Evolutionary conservation across 1,140 invertebrate species (phyloP), one percentile per base, ranked within the genome.

Genomic region (Listronotus bonariensis): DNA sequence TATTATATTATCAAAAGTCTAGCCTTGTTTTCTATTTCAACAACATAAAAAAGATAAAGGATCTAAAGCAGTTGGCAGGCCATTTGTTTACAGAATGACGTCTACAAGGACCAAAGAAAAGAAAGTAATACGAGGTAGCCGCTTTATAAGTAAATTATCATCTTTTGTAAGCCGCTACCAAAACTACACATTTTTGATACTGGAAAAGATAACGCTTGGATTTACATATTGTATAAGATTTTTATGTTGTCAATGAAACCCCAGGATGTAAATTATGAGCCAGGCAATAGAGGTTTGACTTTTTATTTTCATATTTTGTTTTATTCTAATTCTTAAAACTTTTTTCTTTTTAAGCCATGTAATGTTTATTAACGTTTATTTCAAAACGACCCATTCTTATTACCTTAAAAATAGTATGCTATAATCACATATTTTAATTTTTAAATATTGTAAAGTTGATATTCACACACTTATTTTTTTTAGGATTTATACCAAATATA

Each of bases 121-220:
- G 15, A 57, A 34, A 57, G 31, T 32, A 45, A 40, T 20, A 46
- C 18, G 41, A 57, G 54, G 54, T 57, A 57, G 56, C 56, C 12
- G 43, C 56, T 49, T 59, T 59, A 59, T 59, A 59, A 59, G 56
- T 59, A 59, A 59, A 59, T 59, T 59, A 59, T 59, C 56, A 59
- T 59, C 56, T 59, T 59, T 59, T 59, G 56, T 49, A 45, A 59
- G 43, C 56, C 43, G 56, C 56, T 59, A 59, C 56, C 56, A 59
- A 59, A 59, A 48, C 56, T 59, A 59, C 45, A 59, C 56, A 59
- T 48, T 59, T 49, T 12, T 14, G 56, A 59, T 59, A 40, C 45
- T 18, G 56, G 11, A 20, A 3, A 12, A 14, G 56, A 59, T 59
- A 59, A 49, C 43, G 7, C 17, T 12, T 1, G n/a, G 56, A 59